Percentiles rank a stretch among this genome's conserved stretches.
phyloP scores from a whole-genome alignment of 2,797 vertebrate genomes.

The Bovichtus variegatus region DNA sequence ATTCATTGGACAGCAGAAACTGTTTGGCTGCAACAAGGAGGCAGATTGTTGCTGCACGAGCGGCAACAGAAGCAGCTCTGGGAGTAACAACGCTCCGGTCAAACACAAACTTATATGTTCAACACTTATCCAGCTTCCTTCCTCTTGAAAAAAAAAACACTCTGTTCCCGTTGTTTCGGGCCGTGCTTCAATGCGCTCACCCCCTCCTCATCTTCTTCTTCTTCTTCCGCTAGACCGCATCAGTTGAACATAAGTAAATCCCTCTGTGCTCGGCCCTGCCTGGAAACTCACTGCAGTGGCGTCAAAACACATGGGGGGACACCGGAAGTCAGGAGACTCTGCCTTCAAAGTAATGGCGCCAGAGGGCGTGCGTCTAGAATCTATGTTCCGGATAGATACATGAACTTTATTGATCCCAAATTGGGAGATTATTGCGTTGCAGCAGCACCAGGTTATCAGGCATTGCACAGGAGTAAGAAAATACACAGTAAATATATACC shows the following conservation, averaged over 20 bases:
- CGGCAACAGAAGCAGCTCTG: slow-evolving; percentile 39
- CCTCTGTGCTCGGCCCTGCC: slow-evolving; percentile 57
- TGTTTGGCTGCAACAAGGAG: slow-evolving; percentile 67
- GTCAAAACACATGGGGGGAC: slow-evolving; percentile 19
- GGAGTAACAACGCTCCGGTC: slow-evolving; percentile 30
- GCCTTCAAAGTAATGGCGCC: slow-evolving; percentile 67
- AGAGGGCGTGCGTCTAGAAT: accelerated
- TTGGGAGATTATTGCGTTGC: no score
- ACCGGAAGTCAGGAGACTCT: slow-evolving; percentile 41
- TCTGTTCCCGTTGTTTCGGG: slow-evolving; percentile 77
- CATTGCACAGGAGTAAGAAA: no score
- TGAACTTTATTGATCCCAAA: no score
- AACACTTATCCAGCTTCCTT: slow-evolving; percentile 72
- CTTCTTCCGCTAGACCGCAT: slow-evolving; percentile 77
- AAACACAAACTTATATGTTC: slow-evolving; percentile 55
- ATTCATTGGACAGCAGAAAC: slow-evolving; percentile 92
- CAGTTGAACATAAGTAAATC: slow-evolving; percentile 73
- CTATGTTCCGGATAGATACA: no score
- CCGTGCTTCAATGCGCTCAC: slow-evolving; percentile 56
- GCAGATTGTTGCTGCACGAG: slow-evolving; percentile 58
- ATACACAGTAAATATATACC: no score
- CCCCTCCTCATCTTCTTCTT: slow-evolving; percentile 65
- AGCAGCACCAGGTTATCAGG: no score
- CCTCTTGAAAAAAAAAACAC: slow-evolving; percentile 44
- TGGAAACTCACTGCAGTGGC: slow-evolving; percentile 55